phyloP scores from a whole-genome alignment of 2,888 invertebrate species.

The Eudemis profundana region DNA sequence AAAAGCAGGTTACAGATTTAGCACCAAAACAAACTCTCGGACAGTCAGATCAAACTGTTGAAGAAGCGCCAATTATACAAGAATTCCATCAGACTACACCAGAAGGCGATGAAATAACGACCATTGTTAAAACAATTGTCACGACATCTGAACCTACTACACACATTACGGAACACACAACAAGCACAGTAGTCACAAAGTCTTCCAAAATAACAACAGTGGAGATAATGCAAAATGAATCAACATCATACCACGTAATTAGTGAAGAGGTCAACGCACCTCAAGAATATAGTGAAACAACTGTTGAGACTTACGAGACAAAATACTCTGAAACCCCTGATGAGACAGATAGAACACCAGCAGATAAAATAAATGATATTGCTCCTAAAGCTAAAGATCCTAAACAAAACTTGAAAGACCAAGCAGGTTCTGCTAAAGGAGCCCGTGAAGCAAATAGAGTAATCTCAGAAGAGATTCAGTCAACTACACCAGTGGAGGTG shows the following conservation, averaged over 20 bases:
- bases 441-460: slow-evolving; percentile 34
- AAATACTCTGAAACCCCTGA: slow-evolving; percentile 55
- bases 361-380: slow-evolving; percentile 17
- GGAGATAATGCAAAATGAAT: slow-evolving; percentile 68
- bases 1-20: slow-evolving; percentile 2
- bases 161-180: slow-evolving; percentile 64
- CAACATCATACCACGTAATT: slow-evolving; percentile 63
- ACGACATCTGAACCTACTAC: slow-evolving; percentile 64
- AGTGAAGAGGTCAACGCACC: slow-evolving; percentile 60
- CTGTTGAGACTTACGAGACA: slow-evolving; percentile 54
- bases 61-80: slow-evolving; percentile 56
- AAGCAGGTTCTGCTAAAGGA: slow-evolving; percentile 33
- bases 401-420: slow-evolving; percentile 43
- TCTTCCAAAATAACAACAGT: slow-evolving; percentile 70
- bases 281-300: slow-evolving; percentile 51
- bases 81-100: slow-evolving; percentile 53
- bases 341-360: slow-evolving; percentile 55
- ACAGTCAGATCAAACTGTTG: slow-evolving; percentile 43
- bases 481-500: slow-evolving; percentile 86
- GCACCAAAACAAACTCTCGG: background rate
- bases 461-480: slow-evolving; percentile 34
- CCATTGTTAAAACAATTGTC: slow-evolving; percentile 58
- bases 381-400: slow-evolving; percentile 18
- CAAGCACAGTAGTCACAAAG: slow-evolving; percentile 63
- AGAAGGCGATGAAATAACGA: slow-evolving; percentile 54